Percentiles rank a stretch among this genome's conserved stretches.
Evolutionary conservation across 2,113 vertebrate genomes (phyloP).

Genomic region (Phrynosoma blainvillii): DNA sequence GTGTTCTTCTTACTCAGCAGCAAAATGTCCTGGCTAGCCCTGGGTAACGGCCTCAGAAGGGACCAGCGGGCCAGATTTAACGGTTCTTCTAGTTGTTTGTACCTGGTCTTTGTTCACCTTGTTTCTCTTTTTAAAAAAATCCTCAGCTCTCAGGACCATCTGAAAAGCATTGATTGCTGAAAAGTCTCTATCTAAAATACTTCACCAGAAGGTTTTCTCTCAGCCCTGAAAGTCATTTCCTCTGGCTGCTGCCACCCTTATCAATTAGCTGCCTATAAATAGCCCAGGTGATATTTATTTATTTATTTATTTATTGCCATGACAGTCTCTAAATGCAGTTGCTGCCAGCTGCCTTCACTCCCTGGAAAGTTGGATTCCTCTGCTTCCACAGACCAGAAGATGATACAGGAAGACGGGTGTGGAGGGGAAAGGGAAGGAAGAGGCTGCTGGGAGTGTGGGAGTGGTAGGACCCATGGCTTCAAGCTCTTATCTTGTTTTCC

Average conservation of each 20-base stretch:
- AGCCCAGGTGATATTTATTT: constrained; percentile 42
- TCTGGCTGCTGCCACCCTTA: constrained; percentile 49
- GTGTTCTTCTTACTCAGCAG: background rate
- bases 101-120: background rate
- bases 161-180: background rate
- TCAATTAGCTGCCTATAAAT: constrained; percentile 59
- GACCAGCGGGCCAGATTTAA: background rate
- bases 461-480: constrained; percentile 41
- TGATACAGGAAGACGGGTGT: background rate
- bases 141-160: background rate
- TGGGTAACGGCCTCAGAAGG: no score
- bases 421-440: background rate
- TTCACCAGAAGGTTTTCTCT: background rate
- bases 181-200: constrained; percentile 13
- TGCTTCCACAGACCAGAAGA: constrained; percentile 19
- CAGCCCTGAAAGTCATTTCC: constrained; percentile 58
- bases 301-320: no score
- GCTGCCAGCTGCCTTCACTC: constrained; percentile 46
- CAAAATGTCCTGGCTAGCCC: background rate
- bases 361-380: constrained; percentile 29
- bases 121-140: background rate
- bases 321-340: constrained; percentile 14
- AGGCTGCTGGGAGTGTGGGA: background rate
- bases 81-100: no score
- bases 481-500: background rate